These are phyloP conservation scores for Telmatochromis brachygnathus DNA, from an alignment of 2,113 vertebrate genomes.

Conservation along the genomic window DNA sequence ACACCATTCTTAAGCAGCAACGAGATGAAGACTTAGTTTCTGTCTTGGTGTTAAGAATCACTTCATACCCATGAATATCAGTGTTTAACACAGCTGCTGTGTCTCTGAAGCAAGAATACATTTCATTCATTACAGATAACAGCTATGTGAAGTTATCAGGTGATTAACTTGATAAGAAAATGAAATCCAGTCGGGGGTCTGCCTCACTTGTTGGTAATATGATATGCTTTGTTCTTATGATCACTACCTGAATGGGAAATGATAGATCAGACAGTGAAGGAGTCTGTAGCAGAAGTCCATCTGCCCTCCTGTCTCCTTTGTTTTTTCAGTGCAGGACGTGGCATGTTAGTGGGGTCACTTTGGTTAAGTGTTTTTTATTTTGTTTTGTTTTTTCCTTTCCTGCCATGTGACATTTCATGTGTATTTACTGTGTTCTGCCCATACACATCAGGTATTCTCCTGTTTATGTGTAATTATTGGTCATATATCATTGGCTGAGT, in stretches of 20 bases:
- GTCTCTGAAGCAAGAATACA: conserved; percentile 27
- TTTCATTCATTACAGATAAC: conserved; percentile 53
- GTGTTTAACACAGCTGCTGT: conserved; percentile 19
- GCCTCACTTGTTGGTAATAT: conserved; percentile 12
- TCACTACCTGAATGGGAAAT: conserved; percentile 2
- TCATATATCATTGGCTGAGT: conserved; percentile 67
- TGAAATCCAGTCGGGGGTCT: conserved; percentile 72
- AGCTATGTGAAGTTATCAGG: conserved; percentile 60
- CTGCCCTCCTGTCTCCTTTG: conserved; percentile 32
- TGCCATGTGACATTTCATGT: conserved; percentile 60
- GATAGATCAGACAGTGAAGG: conserved; percentile 32
- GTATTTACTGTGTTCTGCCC: conserved; percentile 58
- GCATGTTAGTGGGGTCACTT: conserved; percentile 63
- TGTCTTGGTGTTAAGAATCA: conserved; percentile 2
- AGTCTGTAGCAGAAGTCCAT: neutral
- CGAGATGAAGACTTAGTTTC: neutral
- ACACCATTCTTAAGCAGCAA: neutral
- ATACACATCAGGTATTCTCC: conserved; percentile 64
- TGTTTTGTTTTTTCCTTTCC: conserved; percentile 39
- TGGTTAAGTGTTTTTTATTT: conserved; percentile 18
- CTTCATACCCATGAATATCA: conserved; percentile 21
- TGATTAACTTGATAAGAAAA: conserved; percentile 62
- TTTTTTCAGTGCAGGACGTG: conserved; percentile 40
- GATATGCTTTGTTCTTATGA: conserved; percentile 36
- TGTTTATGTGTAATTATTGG: conserved; percentile 64